Conservation (phyloP, 2,113 vertebrate species). For the Catagonus wagneri region DNA sequence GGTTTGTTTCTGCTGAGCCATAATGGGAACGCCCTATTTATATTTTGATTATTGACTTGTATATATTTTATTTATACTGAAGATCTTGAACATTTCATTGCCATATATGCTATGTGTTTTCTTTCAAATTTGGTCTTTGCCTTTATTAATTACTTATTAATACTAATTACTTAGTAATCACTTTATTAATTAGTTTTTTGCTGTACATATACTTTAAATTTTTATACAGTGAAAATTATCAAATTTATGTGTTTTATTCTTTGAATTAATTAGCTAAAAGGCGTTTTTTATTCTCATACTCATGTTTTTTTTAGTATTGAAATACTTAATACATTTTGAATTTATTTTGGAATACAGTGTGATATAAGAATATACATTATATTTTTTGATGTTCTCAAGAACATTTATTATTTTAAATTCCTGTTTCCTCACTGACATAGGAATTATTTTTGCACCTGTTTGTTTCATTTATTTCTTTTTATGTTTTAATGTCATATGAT, state of each 20-base stretch:
- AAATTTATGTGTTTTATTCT: neutral
- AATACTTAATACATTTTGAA: conserved; percentile 7
- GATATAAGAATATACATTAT: neutral
- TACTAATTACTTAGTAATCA: neutral
- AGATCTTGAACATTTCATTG: neutral
- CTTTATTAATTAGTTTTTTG: neutral
- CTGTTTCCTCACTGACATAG: neutral
- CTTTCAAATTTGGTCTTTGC: neutral
- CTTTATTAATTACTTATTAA: neutral
- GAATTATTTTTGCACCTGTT: neutral
- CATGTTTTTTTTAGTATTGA: neutral
- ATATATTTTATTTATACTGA: neutral
- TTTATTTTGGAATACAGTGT: neutral
- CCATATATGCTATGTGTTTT: neutral
- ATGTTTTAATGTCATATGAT: neutral
- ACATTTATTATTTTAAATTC: neutral
- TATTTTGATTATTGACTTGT: neutral
- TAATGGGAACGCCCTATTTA: neutral
- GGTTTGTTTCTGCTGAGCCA: too few species aligned
- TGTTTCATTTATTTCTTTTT: neutral
- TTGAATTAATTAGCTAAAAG: neutral
- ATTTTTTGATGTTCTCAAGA: neutral
- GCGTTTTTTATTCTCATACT: neutral
- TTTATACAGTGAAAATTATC: neutral
- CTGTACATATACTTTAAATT: neutral